phyloP scores from a whole-genome alignment of 1,140 invertebrate species.

The Pseudomyrmex sp. region DNA sequence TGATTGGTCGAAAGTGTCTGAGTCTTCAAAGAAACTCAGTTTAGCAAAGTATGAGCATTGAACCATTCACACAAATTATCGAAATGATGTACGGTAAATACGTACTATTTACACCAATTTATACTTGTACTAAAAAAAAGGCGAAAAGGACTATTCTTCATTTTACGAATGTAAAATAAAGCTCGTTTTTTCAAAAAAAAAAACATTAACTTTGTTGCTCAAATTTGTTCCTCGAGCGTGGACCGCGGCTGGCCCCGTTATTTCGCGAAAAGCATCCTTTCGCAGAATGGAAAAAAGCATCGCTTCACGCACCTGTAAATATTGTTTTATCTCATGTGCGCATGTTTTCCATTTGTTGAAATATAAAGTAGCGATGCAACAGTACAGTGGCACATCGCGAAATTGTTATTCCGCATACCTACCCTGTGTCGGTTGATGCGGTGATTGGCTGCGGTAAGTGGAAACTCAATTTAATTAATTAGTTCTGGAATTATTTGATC shows the following conservation, averaged over 20 bases:
- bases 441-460: conserved; percentile 10
- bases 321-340: conserved; percentile 19
- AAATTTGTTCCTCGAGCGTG: conserved; percentile 52
- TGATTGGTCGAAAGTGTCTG: conserved; percentile 11
- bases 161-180: conserved; percentile 26
- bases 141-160: conserved; percentile 38
- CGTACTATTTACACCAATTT: conserved; percentile 16
- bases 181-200: conserved; percentile 2
- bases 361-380: conserved; percentile 18
- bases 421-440: neutral
- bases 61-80: neutral
- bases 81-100: neutral
- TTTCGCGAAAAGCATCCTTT: conserved; percentile 25
- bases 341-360: conserved; percentile 11
- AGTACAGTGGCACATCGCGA: neutral
- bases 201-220: conserved; percentile 21
- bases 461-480: conserved; percentile 20
- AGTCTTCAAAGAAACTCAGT: neutral
- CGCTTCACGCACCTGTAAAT: conserved; percentile 32
- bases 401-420: conserved; percentile 16
- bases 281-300: conserved; percentile 27
- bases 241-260: conserved; percentile 25
- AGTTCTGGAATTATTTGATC: conserved; percentile 18
- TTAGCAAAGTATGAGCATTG: neutral
- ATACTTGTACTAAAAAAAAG: conserved; percentile 10